Conservation (phyloP, 1,140 invertebrate genomes). For the Drosophila ananassae region DNA sequence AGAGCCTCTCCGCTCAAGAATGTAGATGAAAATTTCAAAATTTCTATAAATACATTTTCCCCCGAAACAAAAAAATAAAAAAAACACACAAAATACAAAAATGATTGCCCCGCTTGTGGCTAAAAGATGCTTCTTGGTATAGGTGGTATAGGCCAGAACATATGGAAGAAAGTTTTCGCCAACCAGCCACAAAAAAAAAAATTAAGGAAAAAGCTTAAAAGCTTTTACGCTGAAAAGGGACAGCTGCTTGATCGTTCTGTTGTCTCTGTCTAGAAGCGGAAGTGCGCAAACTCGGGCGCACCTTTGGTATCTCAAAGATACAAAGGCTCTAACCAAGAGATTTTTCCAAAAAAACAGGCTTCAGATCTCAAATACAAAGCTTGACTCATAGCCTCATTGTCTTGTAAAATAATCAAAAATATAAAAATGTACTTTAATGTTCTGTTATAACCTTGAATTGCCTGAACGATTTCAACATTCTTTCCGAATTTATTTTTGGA, state of each 20-base stretch:
- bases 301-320: constrained; percentile 20
- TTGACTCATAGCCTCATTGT: neutral
- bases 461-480: constrained; percentile 55
- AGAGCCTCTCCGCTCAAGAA: constrained; percentile 56
- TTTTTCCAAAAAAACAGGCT: neutral
- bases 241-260: constrained; percentile 27
- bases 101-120: constrained; percentile 53
- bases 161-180: constrained; percentile 70
- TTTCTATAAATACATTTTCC: constrained; percentile 74
- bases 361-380: neutral
- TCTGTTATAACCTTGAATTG: constrained; percentile 54
- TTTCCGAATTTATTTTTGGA: constrained; percentile 74
- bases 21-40: constrained; percentile 80
- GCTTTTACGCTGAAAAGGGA: constrained; percentile 57
- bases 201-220: constrained; percentile 42
- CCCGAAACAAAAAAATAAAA: constrained; percentile 21
- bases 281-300: constrained; percentile 70
- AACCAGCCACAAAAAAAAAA: neutral
- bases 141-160: constrained; percentile 51
- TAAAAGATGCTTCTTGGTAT: constrained; percentile 30
- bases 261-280: constrained; percentile 28
- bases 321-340: neutral
- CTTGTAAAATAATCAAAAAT: neutral
- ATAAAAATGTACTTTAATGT: neutral
- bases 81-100: constrained; percentile 32